Evolutionary conservation across 2,113 vertebrate genomes (phyloP), one percentile per base, ranked within the genome.

Genomic region (Reinhardtius hippoglossoides): DNA sequence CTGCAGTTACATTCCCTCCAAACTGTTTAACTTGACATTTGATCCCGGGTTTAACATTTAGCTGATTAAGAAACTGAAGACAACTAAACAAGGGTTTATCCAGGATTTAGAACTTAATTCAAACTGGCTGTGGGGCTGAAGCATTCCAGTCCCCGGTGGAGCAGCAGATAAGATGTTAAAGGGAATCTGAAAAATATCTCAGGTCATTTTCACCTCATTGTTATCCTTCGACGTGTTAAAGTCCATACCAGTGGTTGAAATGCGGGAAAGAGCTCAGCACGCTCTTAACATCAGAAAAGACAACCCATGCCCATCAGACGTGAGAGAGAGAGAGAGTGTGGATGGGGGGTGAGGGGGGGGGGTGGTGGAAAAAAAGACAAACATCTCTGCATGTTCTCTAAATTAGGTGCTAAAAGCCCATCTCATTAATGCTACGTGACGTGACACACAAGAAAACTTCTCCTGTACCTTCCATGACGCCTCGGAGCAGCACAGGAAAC

Each of bases 391-490:
- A 71, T 74, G 74, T 76, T 81, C 75, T 80, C 75, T 87, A 82
- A 92, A 92, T 90, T 57, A 91, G 88, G 89, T 80, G 86, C 71
- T 91, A 92, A 93, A 76, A 86, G 87, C 78, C 85, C 79, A 81
- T 74, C 85, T 82, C 87, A 88, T 91, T 84, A 87, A 88, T 81
- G 89, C 76, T 74, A 81, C 70, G 70, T 76, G 59, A 62, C 80
- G 85, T 81, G 74, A 87, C 52, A 78, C 83, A 44, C 14, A 23
- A 46, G 3, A 72, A 72, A 57, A 67, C 68, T 59, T 74, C 86
- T 88, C 35, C 84, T 82, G 74, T 93, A 94, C 94, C 93, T 95
- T 90, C 84, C 90, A 93, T 91, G 83, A 87, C 67, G 65, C 61
- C 83, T 80, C 54, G 18, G 10, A 56, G 35, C 67, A 35, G 63